Conservation (phyloP, 2,888 invertebrate genomes). For the Torymus auratus region DNA sequence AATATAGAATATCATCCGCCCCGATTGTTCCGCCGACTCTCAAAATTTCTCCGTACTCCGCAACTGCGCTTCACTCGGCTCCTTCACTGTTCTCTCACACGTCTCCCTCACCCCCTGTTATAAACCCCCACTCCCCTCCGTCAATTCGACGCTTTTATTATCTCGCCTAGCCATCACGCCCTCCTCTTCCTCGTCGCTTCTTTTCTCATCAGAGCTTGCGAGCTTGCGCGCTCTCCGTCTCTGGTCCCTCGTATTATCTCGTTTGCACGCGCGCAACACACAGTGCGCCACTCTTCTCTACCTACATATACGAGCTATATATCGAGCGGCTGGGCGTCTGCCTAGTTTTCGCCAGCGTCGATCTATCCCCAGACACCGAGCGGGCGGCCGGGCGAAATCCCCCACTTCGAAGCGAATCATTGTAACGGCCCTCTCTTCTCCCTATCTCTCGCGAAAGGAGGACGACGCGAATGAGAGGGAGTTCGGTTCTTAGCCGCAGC, state of each 20-base stretch:
- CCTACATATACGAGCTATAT: too few species aligned
- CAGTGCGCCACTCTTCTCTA: background rate
- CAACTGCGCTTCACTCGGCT: too few species aligned
- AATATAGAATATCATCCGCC: too few species aligned
- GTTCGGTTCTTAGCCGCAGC: conserved; percentile 25
- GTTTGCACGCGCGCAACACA: background rate
- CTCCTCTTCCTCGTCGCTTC: background rate
- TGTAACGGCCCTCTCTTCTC: background rate
- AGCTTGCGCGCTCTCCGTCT: too few species aligned
- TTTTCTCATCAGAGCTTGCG: too few species aligned
- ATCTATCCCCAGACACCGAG: too few species aligned
- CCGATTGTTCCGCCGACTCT: too few species aligned
- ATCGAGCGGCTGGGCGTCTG: too few species aligned
- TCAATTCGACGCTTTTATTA: conserved; percentile 37
- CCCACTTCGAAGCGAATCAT: conserved; percentile 6
- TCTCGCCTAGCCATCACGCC: conserved; percentile 6
- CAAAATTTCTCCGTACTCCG: too few species aligned
- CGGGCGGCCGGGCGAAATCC: background rate
- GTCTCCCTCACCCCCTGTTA: too few species aligned
- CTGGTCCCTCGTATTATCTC: background rate
- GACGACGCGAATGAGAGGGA: background rate
- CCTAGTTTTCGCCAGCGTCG: too few species aligned
- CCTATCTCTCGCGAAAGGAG: background rate
- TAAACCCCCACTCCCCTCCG: background rate
- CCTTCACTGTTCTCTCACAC: too few species aligned